Evolutionary conservation across 1,140 invertebrate species (phyloP), one percentile per base, ranked within the genome.

Genomic region (Lepeophtheirus salmonis): DNA sequence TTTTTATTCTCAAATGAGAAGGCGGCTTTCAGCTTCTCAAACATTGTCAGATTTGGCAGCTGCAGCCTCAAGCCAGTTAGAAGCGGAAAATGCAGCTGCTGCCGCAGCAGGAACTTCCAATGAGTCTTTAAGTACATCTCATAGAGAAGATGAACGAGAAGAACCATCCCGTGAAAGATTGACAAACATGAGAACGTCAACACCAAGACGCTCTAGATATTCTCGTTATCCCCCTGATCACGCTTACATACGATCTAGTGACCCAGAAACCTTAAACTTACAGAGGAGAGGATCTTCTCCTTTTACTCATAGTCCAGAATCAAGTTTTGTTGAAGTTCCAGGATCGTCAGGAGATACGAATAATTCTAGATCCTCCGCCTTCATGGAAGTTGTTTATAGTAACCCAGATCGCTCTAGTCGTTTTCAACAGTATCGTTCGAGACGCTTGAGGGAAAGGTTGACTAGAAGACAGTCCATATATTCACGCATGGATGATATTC

Each of bases 241-340:
- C n/a, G n/a, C n/a, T n/a, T n/a, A n/a, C n/a, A n/a, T n/a, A n/a
- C n/a, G n/a, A n/a, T n/a, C n/a, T n/a, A n/a, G n/a, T n/a, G n/a
- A n/a, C n/a, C n/a, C n/a, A n/a, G n/a, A n/a, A n/a, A n/a, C n/a
- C n/a, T n/a, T n/a, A n/a, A n/a, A n/a, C n/a, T n/a, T n/a, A n/a
- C n/a, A n/a, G n/a, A n/a, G n/a, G n/a, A n/a, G n/a, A n/a, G n/a
- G n/a, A n/a, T n/a, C n/a, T n/a, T n/a, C n/a, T 10, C 50, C 13
- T 14, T 57, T 57, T 17, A 25, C n/a, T 25, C 55, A 57, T 17
- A 57, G 55, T 16, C 55, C 55, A 14, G 55, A 57, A n/a, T 57
- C 55, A 10, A 30, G 26, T n/a, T 57, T 57, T 57, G 55, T 57
- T 2, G 55, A 57, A 18, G 22, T 57, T 22, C 4, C 4, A 10